These are phyloP conservation scores for Sphaerolaimus hirsutus DNA, from an alignment of 2,888 invertebrate genomes.

Conservation along the genomic window DNA sequence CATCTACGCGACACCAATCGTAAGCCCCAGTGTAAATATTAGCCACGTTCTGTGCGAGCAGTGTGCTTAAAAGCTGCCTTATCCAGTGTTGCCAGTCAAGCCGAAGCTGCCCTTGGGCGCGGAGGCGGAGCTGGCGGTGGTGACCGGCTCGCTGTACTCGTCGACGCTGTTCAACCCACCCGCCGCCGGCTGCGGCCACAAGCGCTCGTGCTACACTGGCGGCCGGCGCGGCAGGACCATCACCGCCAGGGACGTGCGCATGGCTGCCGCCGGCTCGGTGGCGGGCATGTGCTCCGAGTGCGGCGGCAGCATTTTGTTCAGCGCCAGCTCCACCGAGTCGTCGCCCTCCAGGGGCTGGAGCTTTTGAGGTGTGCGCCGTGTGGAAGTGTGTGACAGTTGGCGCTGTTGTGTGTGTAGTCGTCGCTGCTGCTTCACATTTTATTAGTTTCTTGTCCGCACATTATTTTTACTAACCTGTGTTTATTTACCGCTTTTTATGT, in stretches of 20 bases:
- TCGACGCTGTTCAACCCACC: too few species aligned
- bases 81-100: neutral
- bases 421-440: neutral
- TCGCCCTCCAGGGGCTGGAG: neutral
- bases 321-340: too few species aligned
- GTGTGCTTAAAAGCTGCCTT: neutral
- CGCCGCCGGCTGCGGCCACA: too few species aligned
- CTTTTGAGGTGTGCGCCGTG: neutral
- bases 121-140: neutral
- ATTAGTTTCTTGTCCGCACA: neutral
- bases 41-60: too few species aligned
- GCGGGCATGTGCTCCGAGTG: too few species aligned
- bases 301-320: too few species aligned
- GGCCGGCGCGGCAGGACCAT: neutral
- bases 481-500: neutral
- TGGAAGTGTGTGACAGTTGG: too few species aligned
- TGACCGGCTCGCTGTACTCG: neutral
- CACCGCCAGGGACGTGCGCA: neutral
- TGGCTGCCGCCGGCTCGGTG: too few species aligned
- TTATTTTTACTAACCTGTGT: neutral
- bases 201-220: neutral
- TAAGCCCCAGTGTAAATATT: too few species aligned
- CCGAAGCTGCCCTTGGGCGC: neutral
- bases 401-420: neutral
- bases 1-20: too few species aligned